Base-by-base conservation (phyloP, 2,888 invertebrate genomes). In the Rotaria socialis region DNA sequence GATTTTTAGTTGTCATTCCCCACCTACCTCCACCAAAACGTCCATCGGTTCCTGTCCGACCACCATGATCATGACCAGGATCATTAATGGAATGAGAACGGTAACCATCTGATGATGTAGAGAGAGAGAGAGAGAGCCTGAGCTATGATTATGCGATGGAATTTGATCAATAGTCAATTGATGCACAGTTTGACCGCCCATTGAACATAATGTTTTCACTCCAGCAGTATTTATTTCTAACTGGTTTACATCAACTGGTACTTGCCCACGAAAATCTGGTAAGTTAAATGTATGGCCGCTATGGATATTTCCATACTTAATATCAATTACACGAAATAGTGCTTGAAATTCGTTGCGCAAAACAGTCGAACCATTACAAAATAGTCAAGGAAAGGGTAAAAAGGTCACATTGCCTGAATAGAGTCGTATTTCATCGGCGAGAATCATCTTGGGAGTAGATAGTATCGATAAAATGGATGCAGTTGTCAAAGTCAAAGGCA, bases 31-130 rank as follows among this genome's bases (percentile, higher is more conserved):
- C 14, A 27, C 60, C 60, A n/a, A 60, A n/a, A 14, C 8, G 60
- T 60, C 27, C n/a, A 7, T 1, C 8, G 2, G 7, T 27, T 27
- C 8, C 27, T 60, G 60, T 60, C 14, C 4, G 10, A 27, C 60
- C 60, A 27, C 60, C 60, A 60, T 60, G 60, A 60, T 60, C 60
- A 60, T 60, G 60, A 11, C 60, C 60, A 27, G 27, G 60, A 60
- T 60, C 60, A 60, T 10, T 1, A 27, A 60, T 60, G 3, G n/a
- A n/a, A 27, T 60, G 60, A 5, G n/a, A 11, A 60, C 27, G 60
- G 27, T 8, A 1, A 27, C 60, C 60, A 14, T 14, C 7, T 1
- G 2, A 27, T 3, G 60, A 60, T 8, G 60, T 27, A n/a, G 60
- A 60, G 14, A 60, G 60, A 27, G n/a, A 22, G 14, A n/a, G n/a